Evolutionary conservation across 2,113 vertebrate genomes (phyloP), one percentile per base, ranked within the genome.

Genomic region (Leiothrix lutea): DNA sequence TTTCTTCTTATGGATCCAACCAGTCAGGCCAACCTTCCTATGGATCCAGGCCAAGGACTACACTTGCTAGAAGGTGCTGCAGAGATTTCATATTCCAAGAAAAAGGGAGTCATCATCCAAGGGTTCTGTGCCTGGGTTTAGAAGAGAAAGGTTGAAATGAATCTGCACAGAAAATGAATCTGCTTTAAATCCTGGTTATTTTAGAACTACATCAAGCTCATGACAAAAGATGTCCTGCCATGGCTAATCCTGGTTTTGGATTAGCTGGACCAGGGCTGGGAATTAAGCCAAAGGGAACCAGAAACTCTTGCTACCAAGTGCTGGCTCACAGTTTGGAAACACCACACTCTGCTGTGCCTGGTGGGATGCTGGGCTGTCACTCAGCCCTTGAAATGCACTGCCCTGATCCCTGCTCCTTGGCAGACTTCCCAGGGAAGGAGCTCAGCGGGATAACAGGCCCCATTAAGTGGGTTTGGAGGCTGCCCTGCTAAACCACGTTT

Each of bases 61-160:
- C 31, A 33, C 45, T 86, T 90, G 50, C 57, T 85, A 33, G 28
- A 82, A 94, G 74, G 36, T 69, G 36, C 54, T 88, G 74, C 79
- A 72, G 45, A 75, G 40, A 61, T 85, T 56, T 82, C 5, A 0
- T 8, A 14, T 82, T 80, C 35, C 62, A 71, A 69, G 62, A 45
- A 58, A 51, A 88, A 82, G 12, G 4, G 29, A 90, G 36, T 29
- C 11, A 2, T 45, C 74, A 73, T 38, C 85, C 74, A 72, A 77
- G 58, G 15, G 23, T 54, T 40, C 62, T 50, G 17, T 54, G 48
- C 14, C 16, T 48, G 11, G 8, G 8, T 82, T 74, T 82, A 57
- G 71, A 72, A 82, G 23, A 78, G 62, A 51, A 71, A 50, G 70
- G 82, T 5, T 51, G 53, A 67, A 77, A 60, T 28, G 5, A 60